Evolutionary conservation across 64 coral and sea anemone species (phyloP).

Genomic region (Catalaphyllia jardinei): DNA sequence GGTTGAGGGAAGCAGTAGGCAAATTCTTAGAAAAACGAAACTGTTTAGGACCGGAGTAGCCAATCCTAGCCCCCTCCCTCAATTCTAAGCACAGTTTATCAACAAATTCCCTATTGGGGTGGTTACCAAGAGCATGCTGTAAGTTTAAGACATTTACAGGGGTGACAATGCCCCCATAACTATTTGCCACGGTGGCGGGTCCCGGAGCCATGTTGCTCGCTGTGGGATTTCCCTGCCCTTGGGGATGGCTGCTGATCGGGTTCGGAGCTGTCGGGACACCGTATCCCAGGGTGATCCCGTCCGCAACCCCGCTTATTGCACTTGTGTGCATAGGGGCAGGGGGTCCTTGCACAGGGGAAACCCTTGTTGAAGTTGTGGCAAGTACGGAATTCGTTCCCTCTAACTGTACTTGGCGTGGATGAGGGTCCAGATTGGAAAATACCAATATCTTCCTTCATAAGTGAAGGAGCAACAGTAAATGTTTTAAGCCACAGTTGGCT

Average conservation of each 20-base stretch:
- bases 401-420: neutral
- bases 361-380: conserved; percentile 34
- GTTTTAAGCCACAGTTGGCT: conserved; percentile 45
- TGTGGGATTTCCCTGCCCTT: neutral
- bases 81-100: conserved; percentile 14
- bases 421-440: conserved; percentile 31
- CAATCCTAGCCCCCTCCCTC: conserved; percentile 38
- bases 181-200: conserved; percentile 23
- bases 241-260: neutral
- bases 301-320: conserved; percentile 6
- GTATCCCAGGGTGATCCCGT: neutral
- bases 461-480: conserved; percentile 38
- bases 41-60: conserved; percentile 14
- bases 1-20: conserved; percentile 19
- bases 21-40: conserved; percentile 38
- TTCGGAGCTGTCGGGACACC: neutral
- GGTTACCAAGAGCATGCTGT: neutral
- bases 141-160: conserved; percentile 7
- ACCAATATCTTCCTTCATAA: conserved; percentile 19
- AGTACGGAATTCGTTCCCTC: conserved; percentile 18
- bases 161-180: neutral
- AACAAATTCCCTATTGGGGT: conserved; percentile 39
- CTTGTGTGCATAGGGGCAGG: conserved; percentile 3
- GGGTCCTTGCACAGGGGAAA: neutral
- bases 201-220: neutral